A percentile compares a stretch with the other conserved stretches of the same genome.
Conservation (phyloP, 2,113 vertebrate species). For the Sminthopsis crassicaudata region DNA sequence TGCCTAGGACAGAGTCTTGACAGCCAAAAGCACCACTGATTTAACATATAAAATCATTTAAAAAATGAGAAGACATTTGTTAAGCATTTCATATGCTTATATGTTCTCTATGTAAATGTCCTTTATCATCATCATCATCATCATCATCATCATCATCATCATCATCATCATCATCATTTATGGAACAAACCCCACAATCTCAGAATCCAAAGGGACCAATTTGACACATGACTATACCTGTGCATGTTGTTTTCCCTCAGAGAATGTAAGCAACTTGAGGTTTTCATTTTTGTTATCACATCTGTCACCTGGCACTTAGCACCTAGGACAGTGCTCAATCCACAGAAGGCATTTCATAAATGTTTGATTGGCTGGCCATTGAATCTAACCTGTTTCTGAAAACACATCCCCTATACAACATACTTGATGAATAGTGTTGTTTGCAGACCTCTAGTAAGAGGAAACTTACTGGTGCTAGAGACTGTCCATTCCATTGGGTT, state of each 20-base stretch:
- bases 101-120: not conserved
- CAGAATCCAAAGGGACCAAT: not conserved
- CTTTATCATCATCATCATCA: not conserved
- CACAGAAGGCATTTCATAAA: not conserved
- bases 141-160: too few species aligned
- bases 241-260: not conserved
- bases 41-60: not conserved
- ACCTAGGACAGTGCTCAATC: not conserved
- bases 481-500: not conserved
- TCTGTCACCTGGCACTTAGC: not conserved
- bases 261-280: not conserved
- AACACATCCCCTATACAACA: not conserved
- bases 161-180: not conserved
- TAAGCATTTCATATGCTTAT: not conserved
- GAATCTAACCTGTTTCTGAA: not conserved
- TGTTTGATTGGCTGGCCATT: not conserved
- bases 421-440: not conserved
- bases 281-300: not conserved
- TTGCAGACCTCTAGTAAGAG: not conserved
- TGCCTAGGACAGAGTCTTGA: not conserved
- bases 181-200: not conserved
- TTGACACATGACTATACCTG: not conserved
- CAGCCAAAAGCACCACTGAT: not conserved
- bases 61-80: not conserved
- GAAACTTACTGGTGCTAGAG: not conserved